Base-by-base conservation (phyloP, 2,797 vertebrate genomes). In the Lacerta viridis region DNA sequence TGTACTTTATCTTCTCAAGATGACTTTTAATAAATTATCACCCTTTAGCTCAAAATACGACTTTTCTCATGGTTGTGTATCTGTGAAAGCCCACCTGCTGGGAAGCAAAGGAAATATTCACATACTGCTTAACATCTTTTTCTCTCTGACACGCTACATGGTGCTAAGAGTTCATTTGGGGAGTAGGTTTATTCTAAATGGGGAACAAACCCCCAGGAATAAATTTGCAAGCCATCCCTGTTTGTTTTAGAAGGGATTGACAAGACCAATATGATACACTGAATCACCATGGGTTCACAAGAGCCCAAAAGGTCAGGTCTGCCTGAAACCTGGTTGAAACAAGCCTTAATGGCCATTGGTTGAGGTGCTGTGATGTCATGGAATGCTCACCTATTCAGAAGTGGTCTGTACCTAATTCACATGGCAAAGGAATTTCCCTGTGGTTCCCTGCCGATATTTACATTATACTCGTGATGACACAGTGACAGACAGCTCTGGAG, bases 71-170 rank as follows among this genome's bases (percentile, higher is more conserved):
- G 39, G 77, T 8, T 20, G 85, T 77, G 59, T 10, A 83, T 74
- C 80, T 0, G 79, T 72, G 85, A 85, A 92, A 91, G 86, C 29
- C 88, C 76, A 78, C 68, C 0, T 1, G 1, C 25, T 82, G 90
- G 72, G 36, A 90, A 88, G 87, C 79, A 27, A 80, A 55, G 13
- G 29, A 43, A 27, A 91, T 92, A 87, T 8, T 75, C 76, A 87
- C 0, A 0, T 36, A 55, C 90, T 25, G 55, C 4, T 88, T 33
- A 15, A 15, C 50, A 72, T 36, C 33, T 72, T 7, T 2, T 25
- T 33, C 11, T 15, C 5, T 33, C 69, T 15, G 10, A 29, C 9
- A n/a, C 10, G 11, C 27, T 7, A 29, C 69, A 72, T 72, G 11
- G 11, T 72, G 69, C 11, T 13, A 6, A 36, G 13, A 17, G 29